Percentiles rank a stretch among this genome's conserved stretches.
These are phyloP conservation scores for Florisuga fusca DNA, from an alignment of 2,797 vertebrate genomes.

Conservation along the genomic window DNA sequence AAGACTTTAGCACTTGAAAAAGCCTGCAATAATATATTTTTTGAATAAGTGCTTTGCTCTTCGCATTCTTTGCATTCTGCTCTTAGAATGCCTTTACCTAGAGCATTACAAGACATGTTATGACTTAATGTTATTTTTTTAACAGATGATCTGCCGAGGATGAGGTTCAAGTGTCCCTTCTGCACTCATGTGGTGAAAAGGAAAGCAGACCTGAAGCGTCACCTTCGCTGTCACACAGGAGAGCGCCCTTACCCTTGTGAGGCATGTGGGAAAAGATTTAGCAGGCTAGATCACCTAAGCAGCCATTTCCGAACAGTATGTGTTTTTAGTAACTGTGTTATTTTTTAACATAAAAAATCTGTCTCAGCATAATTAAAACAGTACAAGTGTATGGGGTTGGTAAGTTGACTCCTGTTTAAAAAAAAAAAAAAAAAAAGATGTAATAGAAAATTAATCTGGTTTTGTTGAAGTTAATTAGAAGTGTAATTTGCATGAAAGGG, in stretches of 20 bases:
- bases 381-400: background rate
- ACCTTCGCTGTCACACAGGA: slow-evolving; percentile 95
- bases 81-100: background rate
- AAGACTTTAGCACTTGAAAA: background rate
- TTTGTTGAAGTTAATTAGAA: background rate
- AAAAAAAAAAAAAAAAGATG: background rate
- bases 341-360: background rate
- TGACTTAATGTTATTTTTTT: background rate
- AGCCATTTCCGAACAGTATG: slow-evolving; percentile 96
- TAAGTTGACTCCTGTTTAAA: background rate
- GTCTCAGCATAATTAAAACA: background rate
- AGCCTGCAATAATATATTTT: accelerated
- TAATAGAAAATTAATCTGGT: background rate
- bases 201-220: slow-evolving; percentile 96
- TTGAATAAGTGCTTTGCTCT: accelerated
- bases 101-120: slow-evolving; percentile 25
- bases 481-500: background rate
- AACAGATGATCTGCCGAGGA: slow-evolving; percentile 89
- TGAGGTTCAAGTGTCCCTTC: slow-evolving; percentile 97
- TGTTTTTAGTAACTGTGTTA: background rate
- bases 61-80: background rate
- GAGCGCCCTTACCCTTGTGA: slow-evolving; percentile 96
- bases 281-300: slow-evolving; percentile 94
- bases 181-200: slow-evolving; percentile 97
- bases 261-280: slow-evolving; percentile 96